Base-by-base conservation (phyloP, 2,888 invertebrate genomes). In the Criorhina ranunculi region DNA sequence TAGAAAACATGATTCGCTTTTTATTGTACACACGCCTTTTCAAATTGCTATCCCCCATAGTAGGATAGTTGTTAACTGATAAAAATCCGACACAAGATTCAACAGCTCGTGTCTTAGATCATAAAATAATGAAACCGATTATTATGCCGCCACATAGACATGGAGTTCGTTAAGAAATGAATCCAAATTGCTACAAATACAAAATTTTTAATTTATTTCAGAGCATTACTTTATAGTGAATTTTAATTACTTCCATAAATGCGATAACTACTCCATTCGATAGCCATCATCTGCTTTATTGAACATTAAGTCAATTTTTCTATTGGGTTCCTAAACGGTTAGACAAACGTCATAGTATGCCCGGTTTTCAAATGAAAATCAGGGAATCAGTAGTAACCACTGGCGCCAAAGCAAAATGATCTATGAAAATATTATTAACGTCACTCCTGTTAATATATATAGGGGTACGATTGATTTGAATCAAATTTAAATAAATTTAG, bases 191-290 rank as follows among this genome's bases (percentile, higher is more conserved):
- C 17, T 55, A 35, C 35, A 4, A 24, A 4, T 15, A 11, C 44
- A 24, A 44, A 33, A 5, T 9, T 44, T 15, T 33, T 8, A 53
- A 67, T 17, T 35, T 55, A 42, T 35, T 55, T 15, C 55, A 33
- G 33, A 57, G 31, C 42, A 44, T n/a, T 44, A 33, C 5, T 29
- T 40, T 29, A 53, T 12, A 29, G 24, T 12, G 67, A 53, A 46
- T 35, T 55, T 42, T 46, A 57, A 69, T 69, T 57, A 24, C 69
- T 12, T 3, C 46, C 57, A 69, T 69, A 46, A 57, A 46, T 15
- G 24, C n/a, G 17, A 49, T 35, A 49, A 64, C 17, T 37, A 64
- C 49, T 46, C 46, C 33, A 46, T 17, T 35, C 5, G 6, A 12
- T 6, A 31, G 15, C 31, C 8, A 12, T 8, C 29, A 31, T 31